phyloP scores from a whole-genome alignment of 2,113 vertebrate species.

The Datnioides undecimradiatus region DNA sequence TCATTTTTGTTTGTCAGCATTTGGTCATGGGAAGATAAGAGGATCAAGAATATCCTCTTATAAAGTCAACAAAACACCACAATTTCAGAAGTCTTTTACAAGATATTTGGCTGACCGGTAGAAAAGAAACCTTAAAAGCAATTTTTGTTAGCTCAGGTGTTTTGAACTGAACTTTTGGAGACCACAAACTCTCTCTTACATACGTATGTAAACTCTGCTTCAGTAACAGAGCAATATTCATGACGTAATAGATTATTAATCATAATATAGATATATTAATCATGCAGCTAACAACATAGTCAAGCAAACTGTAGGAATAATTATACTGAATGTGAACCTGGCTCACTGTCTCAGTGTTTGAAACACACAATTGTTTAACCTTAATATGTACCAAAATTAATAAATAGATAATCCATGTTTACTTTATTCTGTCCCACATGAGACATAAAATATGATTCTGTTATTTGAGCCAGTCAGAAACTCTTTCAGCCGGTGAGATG shows the following conservation, averaged over 20 bases:
- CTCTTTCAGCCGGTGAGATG: neutral
- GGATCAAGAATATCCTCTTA: conserved; percentile 69
- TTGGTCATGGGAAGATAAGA: conserved; percentile 57
- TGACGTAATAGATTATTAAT: neutral
- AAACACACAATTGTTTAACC: too few relatives aligned
- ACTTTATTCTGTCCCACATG: neutral
- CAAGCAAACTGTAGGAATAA: neutral
- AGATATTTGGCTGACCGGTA: conserved; percentile 26
- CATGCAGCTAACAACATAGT: neutral
- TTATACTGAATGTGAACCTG: neutral
- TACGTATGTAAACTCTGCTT: neutral
- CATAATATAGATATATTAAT: too few relatives aligned
- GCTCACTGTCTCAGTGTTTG: too few relatives aligned
- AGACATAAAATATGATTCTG: neutral
- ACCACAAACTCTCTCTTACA: neutral
- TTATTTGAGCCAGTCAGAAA: too few relatives aligned
- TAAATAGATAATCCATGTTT: neutral
- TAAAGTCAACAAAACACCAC: conserved; percentile 44
- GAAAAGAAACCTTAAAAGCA: conserved; percentile 16
- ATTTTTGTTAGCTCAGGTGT: conserved; percentile 21
- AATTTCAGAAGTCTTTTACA: conserved; percentile 42
- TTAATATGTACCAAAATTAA: neutral
- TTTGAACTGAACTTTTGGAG: neutral
- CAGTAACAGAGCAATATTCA: too few relatives aligned
- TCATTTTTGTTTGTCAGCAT: conserved; percentile 55